These are phyloP conservation scores for Galemys pyrenaicus DNA, from an alignment of 2,113 vertebrate species.

Conservation along the genomic window DNA sequence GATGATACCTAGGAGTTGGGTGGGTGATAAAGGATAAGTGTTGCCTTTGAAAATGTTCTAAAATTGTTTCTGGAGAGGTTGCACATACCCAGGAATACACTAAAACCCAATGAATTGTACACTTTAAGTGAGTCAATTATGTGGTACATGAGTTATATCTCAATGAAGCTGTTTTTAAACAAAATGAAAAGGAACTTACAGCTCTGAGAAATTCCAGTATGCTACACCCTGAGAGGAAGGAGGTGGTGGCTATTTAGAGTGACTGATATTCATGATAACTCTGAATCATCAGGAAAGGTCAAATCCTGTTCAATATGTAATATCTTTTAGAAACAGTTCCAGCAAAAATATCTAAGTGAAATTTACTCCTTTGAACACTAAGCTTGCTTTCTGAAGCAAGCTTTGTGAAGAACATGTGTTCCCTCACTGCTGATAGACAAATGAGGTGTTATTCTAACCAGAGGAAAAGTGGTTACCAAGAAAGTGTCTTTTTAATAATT, in stretches of 20 bases:
- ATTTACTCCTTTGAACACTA: constrained; percentile 60
- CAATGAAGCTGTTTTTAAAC: background rate
- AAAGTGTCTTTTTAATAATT: constrained; percentile 52
- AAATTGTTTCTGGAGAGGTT: background rate
- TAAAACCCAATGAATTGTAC: background rate
- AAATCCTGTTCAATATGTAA: constrained; percentile 60
- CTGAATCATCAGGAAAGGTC: constrained; percentile 65
- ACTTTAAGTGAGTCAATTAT: background rate
- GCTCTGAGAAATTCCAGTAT: background rate
- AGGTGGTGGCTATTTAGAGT: background rate
- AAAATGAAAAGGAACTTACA: constrained; percentile 18
- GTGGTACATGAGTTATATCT: background rate
- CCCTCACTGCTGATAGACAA: constrained; percentile 56
- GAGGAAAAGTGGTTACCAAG: constrained; percentile 52
- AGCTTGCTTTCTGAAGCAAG: constrained; percentile 71
- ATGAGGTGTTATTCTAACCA: constrained; percentile 69
- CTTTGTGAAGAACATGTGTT: constrained; percentile 44
- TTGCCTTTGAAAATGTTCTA: background rate
- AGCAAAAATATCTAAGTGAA: constrained; percentile 66
- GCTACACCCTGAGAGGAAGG: background rate
- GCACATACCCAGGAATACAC: background rate
- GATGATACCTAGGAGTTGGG: background rate
- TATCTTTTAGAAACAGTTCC: constrained; percentile 64
- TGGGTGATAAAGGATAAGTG: background rate
- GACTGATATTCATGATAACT: constrained; percentile 58